phyloP scores from a whole-genome alignment of 2,797 vertebrate species.

The Pristis pectinata region DNA sequence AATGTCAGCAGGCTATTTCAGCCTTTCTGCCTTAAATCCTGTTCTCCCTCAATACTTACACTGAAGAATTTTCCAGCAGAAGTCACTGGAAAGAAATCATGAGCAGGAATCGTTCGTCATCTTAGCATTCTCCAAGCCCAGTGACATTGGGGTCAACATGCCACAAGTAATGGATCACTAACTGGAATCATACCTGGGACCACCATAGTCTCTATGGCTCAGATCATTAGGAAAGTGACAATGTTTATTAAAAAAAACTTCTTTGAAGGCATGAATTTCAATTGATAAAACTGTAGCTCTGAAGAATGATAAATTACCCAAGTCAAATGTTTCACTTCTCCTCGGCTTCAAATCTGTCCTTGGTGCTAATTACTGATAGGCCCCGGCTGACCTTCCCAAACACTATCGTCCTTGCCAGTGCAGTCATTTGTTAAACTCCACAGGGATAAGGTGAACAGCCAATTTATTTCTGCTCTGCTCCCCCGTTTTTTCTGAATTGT shows the following conservation, averaged over 20 bases:
- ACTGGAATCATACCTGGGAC: neutral
- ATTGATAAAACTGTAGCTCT: conserved; percentile 24
- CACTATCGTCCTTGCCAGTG: conserved; percentile 54
- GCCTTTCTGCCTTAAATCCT: neutral
- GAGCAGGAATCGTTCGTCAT: neutral
- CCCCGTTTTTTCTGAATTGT: conserved; percentile 48
- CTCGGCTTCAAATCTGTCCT: conserved; percentile 44
- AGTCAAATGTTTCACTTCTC: conserved; percentile 40
- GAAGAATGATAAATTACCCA: conserved; percentile 46
- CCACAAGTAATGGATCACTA: neutral
- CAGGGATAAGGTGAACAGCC: conserved; percentile 55
- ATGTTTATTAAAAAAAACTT: neutral
- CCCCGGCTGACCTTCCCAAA: conserved; percentile 54
- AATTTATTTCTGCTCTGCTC: conserved; percentile 60
- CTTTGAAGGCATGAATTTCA: neutral
- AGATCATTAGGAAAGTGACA: neutral
- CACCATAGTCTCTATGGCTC: neutral
- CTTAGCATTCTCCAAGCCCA: neutral
- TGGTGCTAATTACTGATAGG: conserved; percentile 47
- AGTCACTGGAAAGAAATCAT: too few relatives aligned
- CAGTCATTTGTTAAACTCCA: conserved; percentile 53
- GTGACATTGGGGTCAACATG: neutral
- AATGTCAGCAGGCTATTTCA: neutral
- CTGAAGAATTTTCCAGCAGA: neutral
- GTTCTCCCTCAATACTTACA: neutral